Conservation (phyloP, 2,113 vertebrate genomes). For the Eurypyga helias region DNA sequence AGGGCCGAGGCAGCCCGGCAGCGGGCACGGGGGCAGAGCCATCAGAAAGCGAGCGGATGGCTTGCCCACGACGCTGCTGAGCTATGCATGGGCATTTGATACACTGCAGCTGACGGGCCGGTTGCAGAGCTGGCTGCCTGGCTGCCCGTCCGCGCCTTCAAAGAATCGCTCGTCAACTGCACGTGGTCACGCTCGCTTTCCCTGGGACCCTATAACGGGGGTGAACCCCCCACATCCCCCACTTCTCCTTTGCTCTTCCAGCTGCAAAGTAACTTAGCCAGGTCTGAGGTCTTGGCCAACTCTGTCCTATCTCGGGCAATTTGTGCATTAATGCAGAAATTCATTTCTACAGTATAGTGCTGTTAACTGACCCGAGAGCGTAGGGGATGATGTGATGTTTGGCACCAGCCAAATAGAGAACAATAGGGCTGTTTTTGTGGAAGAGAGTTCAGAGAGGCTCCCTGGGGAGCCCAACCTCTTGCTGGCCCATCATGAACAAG, state of each 20-base stretch:
- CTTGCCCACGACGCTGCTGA: not conserved
- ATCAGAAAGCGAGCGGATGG: not conserved
- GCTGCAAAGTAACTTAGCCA: not conserved
- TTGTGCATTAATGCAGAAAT: not conserved
- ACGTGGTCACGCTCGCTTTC: accelerated
- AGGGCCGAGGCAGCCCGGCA: not conserved
- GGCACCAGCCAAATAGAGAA: not conserved
- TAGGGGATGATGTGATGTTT: not conserved
- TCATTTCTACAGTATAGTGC: not conserved
- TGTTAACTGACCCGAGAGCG: not conserved
- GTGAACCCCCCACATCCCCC: accelerated
- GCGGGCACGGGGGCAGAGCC: not conserved
- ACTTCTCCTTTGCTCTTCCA: not conserved
- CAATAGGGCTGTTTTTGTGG: not conserved
- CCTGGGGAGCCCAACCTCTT: not conserved
- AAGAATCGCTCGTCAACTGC: accelerated
- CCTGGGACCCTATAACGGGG: not conserved
- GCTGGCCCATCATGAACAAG: not conserved
- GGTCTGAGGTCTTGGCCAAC: not conserved
- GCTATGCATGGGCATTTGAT: not conserved
- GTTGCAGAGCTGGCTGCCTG: not conserved
- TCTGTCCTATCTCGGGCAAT: not conserved
- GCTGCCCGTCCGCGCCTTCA: not conserved
- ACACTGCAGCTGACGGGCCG: not conserved
- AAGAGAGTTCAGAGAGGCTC: not conserved